A percentile compares a stretch with the other conserved stretches of the same genome.
These are phyloP conservation scores for Standfussiana lucernea DNA, from an alignment of 2,888 invertebrate species.

Conservation along the genomic window DNA sequence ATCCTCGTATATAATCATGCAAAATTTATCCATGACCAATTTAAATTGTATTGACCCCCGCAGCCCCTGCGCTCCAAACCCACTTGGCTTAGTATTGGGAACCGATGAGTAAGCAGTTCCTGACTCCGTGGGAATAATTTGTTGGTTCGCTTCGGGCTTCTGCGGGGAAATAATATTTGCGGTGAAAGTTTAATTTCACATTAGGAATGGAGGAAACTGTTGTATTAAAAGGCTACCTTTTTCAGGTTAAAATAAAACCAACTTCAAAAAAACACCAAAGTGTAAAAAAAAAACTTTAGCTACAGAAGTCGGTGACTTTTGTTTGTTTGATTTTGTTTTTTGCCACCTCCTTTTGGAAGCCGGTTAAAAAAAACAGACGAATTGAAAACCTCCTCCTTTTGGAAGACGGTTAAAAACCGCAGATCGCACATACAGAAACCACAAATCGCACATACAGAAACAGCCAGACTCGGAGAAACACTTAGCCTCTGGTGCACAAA, in stretches of 20 bases:
- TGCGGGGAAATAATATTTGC: constrained; percentile 15
- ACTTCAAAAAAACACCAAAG: too few species aligned
- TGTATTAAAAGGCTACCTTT: not conserved
- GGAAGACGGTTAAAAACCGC: too few species aligned
- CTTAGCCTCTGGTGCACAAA: too few species aligned
- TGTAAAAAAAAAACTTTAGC: too few species aligned
- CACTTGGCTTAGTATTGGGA: constrained; percentile 20
- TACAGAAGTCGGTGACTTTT: too few species aligned
- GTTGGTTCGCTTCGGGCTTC: not conserved
- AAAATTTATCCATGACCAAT: constrained; percentile 14
- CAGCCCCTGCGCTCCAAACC: constrained; percentile 10
- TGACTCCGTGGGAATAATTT: constrained; percentile 16
- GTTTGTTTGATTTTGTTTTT: too few species aligned
- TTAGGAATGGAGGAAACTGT: not conserved
- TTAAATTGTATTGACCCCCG: constrained; percentile 20
- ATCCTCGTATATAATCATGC: not conserved
- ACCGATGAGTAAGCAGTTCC: constrained; percentile 28
- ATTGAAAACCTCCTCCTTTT: too few species aligned
- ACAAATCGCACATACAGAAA: not conserved
- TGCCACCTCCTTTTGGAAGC: too few species aligned
- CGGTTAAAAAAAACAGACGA: too few species aligned
- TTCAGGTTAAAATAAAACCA: too few species aligned
- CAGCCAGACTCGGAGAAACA: not conserved
- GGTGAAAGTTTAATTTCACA: constrained; percentile 12
- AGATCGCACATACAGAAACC: too few species aligned